Conservation (phyloP, 2,113 vertebrate genomes). For the Trachemys scripta region DNA sequence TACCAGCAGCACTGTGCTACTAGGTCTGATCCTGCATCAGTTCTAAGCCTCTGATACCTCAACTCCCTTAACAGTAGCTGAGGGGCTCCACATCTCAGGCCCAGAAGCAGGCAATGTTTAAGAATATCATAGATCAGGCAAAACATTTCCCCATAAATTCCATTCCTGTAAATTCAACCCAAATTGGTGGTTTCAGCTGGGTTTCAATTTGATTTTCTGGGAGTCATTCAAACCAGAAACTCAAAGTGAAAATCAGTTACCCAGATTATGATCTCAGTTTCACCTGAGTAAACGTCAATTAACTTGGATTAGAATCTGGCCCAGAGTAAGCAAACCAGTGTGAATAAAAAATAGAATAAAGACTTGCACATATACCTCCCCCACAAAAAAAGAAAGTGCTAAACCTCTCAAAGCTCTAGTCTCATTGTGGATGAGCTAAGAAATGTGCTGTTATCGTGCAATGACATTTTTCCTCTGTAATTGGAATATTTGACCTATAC, state of each 20-base stretch:
- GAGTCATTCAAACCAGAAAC: background rate
- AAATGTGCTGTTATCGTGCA: background rate
- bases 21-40: background rate
- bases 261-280: background rate
- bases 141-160: background rate
- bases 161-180: background rate
- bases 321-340: background rate
- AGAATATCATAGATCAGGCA: background rate
- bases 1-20: background rate
- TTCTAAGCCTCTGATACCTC: background rate
- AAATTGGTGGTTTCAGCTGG: background rate
- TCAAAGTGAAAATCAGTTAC: background rate
- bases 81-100: background rate
- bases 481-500: conserved; percentile 11
- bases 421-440: background rate
- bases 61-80: background rate
- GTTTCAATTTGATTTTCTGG: background rate
- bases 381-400: accelerated
- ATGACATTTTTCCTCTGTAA: conserved; percentile 9
- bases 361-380: background rate
- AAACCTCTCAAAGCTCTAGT: background rate
- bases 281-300: background rate
- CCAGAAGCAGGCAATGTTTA: background rate
- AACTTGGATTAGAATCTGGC: background rate
- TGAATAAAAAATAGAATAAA: background rate